Evolutionary conservation across 2,888 invertebrate genomes (phyloP).

Genomic region (Lydus trimaculatus): DNA sequence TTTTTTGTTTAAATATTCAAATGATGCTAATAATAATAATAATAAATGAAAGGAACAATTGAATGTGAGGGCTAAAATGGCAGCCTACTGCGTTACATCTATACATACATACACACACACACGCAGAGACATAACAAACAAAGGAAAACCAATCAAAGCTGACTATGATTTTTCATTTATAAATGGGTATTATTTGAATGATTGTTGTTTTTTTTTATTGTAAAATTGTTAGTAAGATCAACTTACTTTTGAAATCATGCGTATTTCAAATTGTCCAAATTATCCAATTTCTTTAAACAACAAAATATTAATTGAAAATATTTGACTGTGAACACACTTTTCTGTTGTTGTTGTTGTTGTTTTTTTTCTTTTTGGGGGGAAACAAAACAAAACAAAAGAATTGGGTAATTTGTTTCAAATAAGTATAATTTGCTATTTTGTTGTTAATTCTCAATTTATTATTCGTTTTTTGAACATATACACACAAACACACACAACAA

Average conservation of each 20-base stretch:
- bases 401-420: too few relatives aligned
- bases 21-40: background rate
- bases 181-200: background rate
- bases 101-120: conserved; percentile 15
- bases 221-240: conserved; percentile 20
- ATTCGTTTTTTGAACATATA: background rate
- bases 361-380: too few relatives aligned
- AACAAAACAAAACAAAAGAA: background rate
- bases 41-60: conserved; percentile 17
- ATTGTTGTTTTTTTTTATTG: background rate
- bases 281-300: conserved; percentile 4
- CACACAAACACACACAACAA: background rate
- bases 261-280: conserved; percentile 37
- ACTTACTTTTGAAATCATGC: conserved; percentile 52
- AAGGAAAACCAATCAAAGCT: conserved; percentile 27
- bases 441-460: too few relatives aligned
- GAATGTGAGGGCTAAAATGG: conserved; percentile 51
- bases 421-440: too few relatives aligned
- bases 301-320: background rate
- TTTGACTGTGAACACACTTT: too few relatives aligned
- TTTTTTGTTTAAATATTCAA: background rate
- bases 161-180: background rate
- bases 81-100: conserved; percentile 45
- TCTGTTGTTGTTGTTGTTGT: conserved; percentile 1
- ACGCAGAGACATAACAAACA: conserved; percentile 32